Evolutionary conservation across 1,140 invertebrate species (phyloP), one percentile per base, ranked within the genome.

Genomic region (Pseudomyrmex flavicornis): DNA sequence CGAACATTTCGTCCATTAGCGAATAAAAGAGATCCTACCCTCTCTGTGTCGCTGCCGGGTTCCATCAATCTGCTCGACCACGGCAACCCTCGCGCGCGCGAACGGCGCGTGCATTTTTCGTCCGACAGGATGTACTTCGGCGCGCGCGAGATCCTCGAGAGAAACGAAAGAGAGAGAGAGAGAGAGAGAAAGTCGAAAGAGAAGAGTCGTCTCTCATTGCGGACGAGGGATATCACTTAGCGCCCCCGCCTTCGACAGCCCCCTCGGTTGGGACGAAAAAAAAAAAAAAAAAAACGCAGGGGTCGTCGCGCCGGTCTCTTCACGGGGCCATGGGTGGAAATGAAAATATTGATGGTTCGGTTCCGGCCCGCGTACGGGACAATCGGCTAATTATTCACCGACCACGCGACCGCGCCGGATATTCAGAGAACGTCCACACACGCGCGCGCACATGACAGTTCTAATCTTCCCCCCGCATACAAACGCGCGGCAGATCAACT

Each of bases 321-420:
- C 83, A 84, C 61, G 70, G 83, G 76, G 83, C 26, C 62, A 65
- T 62, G 79, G 58, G 20, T 70, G 44, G 89, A 87, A 91, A 92
- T 92, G 88, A 92, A 92, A 92, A 92, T 92, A 92, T 92, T 92
- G 91, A 92, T 92, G 90, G 90, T 91, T 85, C 56, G 79, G 70
- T 91, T 92, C 91, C 91, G 91, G 90, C 76, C 54, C 88, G 88
- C 83, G 88, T 83, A 89, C 85, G 89, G 90, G 79, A 90, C 91
- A 92, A 92, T 92, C 91, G 90, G 88, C 90, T 92, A 92, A 92
- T 92, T 92, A 92, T 92, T 92, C 92, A 87, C n/a, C 77, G 68
- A 90, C 84, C 89, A 87, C 88, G 82, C 85, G 85, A 86, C 80
- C 82, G 22, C 58, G 54, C 80, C 84, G 87, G 85, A 90, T 88